Conservation (phyloP, 2,888 invertebrate genomes). For the Helleia helle region DNA sequence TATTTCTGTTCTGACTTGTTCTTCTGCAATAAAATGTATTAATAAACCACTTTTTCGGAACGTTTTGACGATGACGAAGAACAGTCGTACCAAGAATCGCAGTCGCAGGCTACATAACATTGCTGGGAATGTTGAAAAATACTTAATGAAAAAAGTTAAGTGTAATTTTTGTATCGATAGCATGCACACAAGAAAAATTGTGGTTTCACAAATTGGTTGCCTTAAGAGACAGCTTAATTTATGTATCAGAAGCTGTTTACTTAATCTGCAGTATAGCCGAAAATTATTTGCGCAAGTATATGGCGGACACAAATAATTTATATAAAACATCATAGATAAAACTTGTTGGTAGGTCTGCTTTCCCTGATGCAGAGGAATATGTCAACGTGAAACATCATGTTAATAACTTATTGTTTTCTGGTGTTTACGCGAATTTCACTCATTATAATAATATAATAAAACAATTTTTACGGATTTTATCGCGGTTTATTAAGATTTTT, state of each 20-base stretch:
- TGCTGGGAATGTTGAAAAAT: slow-evolving; percentile 10
- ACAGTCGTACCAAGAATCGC: neutral
- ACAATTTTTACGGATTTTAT: too few species aligned
- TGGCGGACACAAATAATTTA: too few species aligned
- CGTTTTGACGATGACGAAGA: slow-evolving; percentile 6
- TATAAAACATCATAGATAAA: too few species aligned
- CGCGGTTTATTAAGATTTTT: too few species aligned
- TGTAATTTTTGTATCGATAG: slow-evolving; percentile 11
- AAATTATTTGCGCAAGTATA: slow-evolving; percentile 10
- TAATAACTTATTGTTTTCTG: too few species aligned
- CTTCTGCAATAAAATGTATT: slow-evolving; percentile 13
- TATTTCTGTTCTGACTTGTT: slow-evolving; percentile 11
- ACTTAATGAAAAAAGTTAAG: slow-evolving; percentile 8
- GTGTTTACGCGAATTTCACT: too few species aligned
- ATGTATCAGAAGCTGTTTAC: slow-evolving; percentile 7
- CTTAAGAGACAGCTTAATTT: slow-evolving; percentile 13
- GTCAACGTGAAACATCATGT: too few species aligned
- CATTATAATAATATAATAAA: too few species aligned
- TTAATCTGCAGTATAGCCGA: slow-evolving; percentile 8
- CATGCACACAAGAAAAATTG: slow-evolving; percentile 10
- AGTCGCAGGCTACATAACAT: slow-evolving; percentile 10
- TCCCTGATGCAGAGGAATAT: too few species aligned
- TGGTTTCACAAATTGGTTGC: slow-evolving; percentile 11
- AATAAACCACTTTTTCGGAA: slow-evolving; percentile 10
- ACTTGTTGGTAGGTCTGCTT: too few species aligned